These are phyloP conservation scores for Sarcophaga carnaria DNA, from an alignment of 2,888 invertebrate species.

Conservation along the genomic window DNA sequence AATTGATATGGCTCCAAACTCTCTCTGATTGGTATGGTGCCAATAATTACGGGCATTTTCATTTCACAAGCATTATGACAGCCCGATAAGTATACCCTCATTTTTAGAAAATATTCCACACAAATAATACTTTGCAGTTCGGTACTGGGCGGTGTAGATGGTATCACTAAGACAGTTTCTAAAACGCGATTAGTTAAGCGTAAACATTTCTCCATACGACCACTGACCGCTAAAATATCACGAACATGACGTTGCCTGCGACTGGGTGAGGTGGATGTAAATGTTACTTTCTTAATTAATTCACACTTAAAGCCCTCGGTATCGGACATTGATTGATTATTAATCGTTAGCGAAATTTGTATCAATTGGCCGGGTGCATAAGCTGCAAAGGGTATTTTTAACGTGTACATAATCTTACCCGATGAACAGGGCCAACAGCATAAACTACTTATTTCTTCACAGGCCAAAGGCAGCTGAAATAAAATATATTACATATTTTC, in stretches of 20 bases:
- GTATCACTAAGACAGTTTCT: slow-evolving; percentile 66
- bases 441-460: slow-evolving; percentile 69
- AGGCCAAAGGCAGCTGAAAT: slow-evolving; percentile 68
- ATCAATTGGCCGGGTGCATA: slow-evolving; percentile 73
- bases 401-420: slow-evolving; percentile 69
- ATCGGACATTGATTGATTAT: slow-evolving; percentile 71
- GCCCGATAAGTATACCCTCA: slow-evolving; percentile 57
- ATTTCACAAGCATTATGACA: slow-evolving; percentile 63
- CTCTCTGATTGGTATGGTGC: slow-evolving; percentile 73
- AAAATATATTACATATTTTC: not conserved
- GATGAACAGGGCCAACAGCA: slow-evolving; percentile 73
- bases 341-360: slow-evolving; percentile 70
- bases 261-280: slow-evolving; percentile 70
- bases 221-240: slow-evolving; percentile 39
- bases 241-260: slow-evolving; percentile 60
- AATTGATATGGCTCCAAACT: slow-evolving; percentile 65
- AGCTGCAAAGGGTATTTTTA: slow-evolving; percentile 72
- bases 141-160: slow-evolving; percentile 68
- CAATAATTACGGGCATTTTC: slow-evolving; percentile 71
- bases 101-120: slow-evolving; percentile 64
- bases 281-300: slow-evolving; percentile 68
- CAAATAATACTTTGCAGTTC: slow-evolving; percentile 60
- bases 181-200: slow-evolving; percentile 68
- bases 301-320: slow-evolving; percentile 67
- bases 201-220: slow-evolving; percentile 41